Conservation (phyloP, 2,797 vertebrate genomes). For the Thamnophis elegans region DNA sequence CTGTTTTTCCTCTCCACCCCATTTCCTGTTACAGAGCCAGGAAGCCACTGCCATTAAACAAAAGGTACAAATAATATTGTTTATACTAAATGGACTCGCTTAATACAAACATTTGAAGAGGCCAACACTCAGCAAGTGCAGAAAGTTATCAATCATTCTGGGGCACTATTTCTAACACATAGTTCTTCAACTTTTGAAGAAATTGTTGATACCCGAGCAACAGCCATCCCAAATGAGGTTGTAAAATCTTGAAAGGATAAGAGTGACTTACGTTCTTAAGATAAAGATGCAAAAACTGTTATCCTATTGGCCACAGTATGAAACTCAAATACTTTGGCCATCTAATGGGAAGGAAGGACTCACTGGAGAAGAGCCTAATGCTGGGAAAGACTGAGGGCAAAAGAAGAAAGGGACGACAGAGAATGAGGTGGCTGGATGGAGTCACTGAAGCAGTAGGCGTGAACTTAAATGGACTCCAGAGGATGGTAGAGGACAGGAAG, state of each 20-base stretch:
- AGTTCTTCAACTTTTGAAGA: constrained; percentile 1
- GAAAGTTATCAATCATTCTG: constrained; percentile 26
- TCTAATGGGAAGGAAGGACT: too few relatives aligned
- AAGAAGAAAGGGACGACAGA: too few relatives aligned
- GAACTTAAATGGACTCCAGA: too few relatives aligned
- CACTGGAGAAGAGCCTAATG: too few relatives aligned
- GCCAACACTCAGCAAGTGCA: background rate
- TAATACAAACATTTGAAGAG: constrained; percentile 13
- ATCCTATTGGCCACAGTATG: background rate
- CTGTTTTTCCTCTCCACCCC: constrained; percentile 60
- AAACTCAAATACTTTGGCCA: too few relatives aligned
- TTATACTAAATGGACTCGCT: constrained; percentile 28
- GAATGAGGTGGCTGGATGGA: too few relatives aligned
- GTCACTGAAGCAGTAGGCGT: too few relatives aligned
- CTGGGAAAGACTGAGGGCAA: too few relatives aligned
- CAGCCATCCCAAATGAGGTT: background rate
- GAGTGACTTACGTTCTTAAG: background rate
- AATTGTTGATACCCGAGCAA: background rate
- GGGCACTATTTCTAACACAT: background rate
- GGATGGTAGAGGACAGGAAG: too few relatives aligned
- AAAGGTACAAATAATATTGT: constrained; percentile 45
- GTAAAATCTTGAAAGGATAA: background rate
- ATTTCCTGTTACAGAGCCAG: constrained; percentile 73
- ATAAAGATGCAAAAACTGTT: background rate
- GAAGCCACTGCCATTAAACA: constrained; percentile 55